Percentiles rank a stretch among this genome's conserved stretches.
Conservation (phyloP, 2,113 vertebrate genomes). For the Malurus cyaneus region DNA sequence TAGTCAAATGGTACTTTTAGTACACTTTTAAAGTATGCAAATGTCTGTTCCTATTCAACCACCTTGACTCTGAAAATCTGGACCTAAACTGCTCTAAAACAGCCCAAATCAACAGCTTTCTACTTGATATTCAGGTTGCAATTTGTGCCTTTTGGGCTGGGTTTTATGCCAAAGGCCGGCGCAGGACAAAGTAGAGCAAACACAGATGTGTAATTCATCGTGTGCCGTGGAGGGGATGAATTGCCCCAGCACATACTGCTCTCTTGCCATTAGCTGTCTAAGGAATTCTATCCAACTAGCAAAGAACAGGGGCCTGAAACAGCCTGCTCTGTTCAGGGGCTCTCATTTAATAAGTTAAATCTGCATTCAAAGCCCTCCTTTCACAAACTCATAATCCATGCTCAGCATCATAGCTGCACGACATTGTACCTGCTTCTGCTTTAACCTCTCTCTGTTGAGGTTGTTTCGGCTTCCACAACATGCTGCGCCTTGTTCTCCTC, state of each 20-base stretch:
- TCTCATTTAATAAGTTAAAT: not conserved
- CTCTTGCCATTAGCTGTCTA: not conserved
- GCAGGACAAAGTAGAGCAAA: not conserved
- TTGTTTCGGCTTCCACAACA: accelerated
- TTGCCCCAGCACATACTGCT: not conserved
- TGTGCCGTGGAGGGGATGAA: not conserved
- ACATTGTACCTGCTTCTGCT: not conserved
- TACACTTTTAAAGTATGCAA: not conserved
- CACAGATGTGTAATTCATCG: not conserved
- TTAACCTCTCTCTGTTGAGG: not conserved
- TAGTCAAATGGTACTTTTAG: not conserved
- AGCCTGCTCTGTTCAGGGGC: not conserved
- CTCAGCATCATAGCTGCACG: not conserved
- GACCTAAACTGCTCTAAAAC: not conserved
- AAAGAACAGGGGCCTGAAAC: not conserved
- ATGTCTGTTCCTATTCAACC: not conserved
- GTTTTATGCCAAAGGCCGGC: not conserved
- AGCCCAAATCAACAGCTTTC: not conserved
- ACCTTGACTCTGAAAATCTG: not conserved
- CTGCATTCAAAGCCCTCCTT: not conserved
- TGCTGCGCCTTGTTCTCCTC: accelerated
- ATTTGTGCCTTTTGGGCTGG: not conserved
- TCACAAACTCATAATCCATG: not conserved
- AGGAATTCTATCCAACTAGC: not conserved
- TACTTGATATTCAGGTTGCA: not conserved